Percentiles rank a stretch among this genome's conserved stretches.
phyloP scores from a whole-genome alignment of 2,797 vertebrate species.

The Paramormyrops hopkinsi region DNA sequence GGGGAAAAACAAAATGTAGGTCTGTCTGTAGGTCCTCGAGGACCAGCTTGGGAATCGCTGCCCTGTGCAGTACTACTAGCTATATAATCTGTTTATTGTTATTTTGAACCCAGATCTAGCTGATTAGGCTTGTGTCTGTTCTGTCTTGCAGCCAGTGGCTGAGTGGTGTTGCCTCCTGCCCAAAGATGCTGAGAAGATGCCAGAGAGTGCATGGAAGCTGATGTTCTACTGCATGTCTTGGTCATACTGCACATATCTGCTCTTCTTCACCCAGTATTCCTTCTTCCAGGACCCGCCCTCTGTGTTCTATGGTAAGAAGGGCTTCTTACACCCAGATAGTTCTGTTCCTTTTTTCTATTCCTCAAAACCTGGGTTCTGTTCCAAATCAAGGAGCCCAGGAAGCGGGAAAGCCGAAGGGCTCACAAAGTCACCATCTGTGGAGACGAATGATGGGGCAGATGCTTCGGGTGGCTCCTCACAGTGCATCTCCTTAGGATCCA shows the following conservation, averaged over 20 bases:
- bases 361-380: background rate
- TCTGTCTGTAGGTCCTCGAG: background rate
- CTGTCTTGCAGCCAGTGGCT: constrained; percentile 70
- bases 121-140: background rate
- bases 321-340: background rate
- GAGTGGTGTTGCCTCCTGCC: constrained; percentile 73
- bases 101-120: background rate
- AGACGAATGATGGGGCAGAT: background rate
- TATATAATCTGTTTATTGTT: background rate
- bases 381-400: background rate
- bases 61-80: background rate
- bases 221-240: constrained; percentile 86
- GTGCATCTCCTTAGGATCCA: background rate
- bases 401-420: background rate
- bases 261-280: constrained; percentile 82
- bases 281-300: constrained; percentile 89
- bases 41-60: background rate
- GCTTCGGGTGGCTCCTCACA: background rate
- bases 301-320: constrained; percentile 76
- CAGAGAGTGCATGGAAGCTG: constrained; percentile 95
- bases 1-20: background rate
- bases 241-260: constrained; percentile 85
- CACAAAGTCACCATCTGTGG: background rate
- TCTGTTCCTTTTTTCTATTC: background rate
- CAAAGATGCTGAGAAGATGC: constrained; percentile 88